These are phyloP conservation scores for Scaptodrosophila lebanonensis DNA, from an alignment of 1,140 invertebrate species.

Conservation along the genomic window DNA sequence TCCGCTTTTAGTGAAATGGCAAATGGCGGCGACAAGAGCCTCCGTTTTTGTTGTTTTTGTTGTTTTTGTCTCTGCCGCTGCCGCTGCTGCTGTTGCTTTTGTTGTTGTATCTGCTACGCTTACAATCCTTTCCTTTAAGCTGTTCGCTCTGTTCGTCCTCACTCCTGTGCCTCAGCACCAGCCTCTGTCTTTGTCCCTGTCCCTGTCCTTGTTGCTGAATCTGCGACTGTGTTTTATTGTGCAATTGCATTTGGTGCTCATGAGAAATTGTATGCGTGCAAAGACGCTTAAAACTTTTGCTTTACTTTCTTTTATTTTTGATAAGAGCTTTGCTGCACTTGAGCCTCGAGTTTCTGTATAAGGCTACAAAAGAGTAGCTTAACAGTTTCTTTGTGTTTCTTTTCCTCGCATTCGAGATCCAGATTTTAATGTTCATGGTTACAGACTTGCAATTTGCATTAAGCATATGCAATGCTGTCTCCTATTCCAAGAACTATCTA, in stretches of 20 bases:
- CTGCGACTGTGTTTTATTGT: slow-evolving; percentile 51
- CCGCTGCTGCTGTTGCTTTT: slow-evolving; percentile 25
- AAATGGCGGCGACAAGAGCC: slow-evolving; percentile 24
- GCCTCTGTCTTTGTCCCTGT: slow-evolving; percentile 5
- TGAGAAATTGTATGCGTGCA: slow-evolving; percentile 71
- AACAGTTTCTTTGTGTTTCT: slow-evolving; percentile 38
- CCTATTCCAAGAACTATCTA: too few relatives aligned
- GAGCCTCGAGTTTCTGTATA: slow-evolving; percentile 52
- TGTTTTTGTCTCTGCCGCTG: slow-evolving; percentile 18
- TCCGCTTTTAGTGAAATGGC: slow-evolving; percentile 35
- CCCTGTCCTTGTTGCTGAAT: slow-evolving; percentile 13
- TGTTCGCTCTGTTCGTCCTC: slow-evolving; percentile 47
- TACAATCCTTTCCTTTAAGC: slow-evolving; percentile 64
- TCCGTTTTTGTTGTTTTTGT: slow-evolving; percentile 17
- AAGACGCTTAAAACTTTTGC: slow-evolving; percentile 69
- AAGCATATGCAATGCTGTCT: too few relatives aligned
- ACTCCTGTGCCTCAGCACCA: slow-evolving; percentile 20
- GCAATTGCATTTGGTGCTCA: slow-evolving; percentile 72
- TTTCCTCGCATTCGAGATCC: too few relatives aligned
- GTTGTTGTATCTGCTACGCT: slow-evolving; percentile 21
- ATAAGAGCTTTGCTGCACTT: slow-evolving; percentile 61
- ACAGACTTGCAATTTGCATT: too few relatives aligned
- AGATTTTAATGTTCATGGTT: slow-evolving; percentile 24
- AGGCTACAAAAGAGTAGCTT: slow-evolving; percentile 51
- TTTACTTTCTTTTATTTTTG: slow-evolving; percentile 43